phyloP scores from a whole-genome alignment of 92 coral and sea anemone genomes.

The Scolanthus callimorphus region DNA sequence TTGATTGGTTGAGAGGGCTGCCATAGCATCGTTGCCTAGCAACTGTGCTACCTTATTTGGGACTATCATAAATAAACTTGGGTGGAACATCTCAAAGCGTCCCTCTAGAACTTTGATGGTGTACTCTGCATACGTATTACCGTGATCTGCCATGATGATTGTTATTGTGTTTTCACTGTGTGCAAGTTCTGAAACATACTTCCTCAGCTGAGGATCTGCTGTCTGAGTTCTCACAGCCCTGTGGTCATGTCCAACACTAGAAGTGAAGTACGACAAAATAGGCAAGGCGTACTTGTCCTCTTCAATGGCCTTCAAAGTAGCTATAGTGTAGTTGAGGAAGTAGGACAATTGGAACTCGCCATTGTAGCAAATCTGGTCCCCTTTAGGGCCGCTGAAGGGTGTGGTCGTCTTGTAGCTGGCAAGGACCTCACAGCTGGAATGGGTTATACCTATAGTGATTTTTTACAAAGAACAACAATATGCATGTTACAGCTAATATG shows the following conservation, averaged over 20 bases:
- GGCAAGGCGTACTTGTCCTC: constrained; percentile 36
- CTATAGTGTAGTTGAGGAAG: constrained; percentile 39
- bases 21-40: constrained; percentile 41
- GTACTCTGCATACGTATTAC: constrained; percentile 80
- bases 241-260: constrained; percentile 78
- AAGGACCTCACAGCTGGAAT: constrained; percentile 47
- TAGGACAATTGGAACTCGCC: constrained; percentile 47
- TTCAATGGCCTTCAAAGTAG: constrained; percentile 44
- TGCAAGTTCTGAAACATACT: constrained; percentile 47
- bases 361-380: constrained; percentile 53
- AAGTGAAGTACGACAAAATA: constrained; percentile 54
- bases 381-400: constrained; percentile 31
- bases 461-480: too few relatives aligned
- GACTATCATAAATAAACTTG: constrained; percentile 43
- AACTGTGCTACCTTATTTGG: constrained; percentile 52
- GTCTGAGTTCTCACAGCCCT: constrained; percentile 64
- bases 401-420: constrained; percentile 6
- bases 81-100: constrained; percentile 70
- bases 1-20: constrained; percentile 49
- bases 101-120: constrained; percentile 48
- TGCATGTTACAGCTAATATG: too few relatives aligned
- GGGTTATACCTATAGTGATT: constrained; percentile 43
- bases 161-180: constrained; percentile 57
- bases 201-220: constrained; percentile 49
- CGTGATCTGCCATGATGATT: constrained; percentile 80